Conservation (phyloP, 2,888 invertebrate genomes). For the Drosophila cognata region DNA sequence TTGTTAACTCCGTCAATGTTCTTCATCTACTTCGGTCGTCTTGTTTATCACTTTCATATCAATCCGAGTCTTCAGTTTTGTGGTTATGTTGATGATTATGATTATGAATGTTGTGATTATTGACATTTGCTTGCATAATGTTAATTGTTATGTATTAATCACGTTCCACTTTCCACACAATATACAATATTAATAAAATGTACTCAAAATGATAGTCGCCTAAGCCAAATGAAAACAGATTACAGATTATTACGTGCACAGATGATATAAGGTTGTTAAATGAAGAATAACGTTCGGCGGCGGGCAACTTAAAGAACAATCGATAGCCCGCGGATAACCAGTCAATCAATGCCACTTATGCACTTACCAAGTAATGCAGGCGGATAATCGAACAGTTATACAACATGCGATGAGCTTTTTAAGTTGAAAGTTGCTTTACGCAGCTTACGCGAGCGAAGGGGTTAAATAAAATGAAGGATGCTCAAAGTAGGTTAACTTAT, state of each 20-base stretch:
- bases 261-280: not conserved
- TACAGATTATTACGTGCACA: conserved; percentile 9
- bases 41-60: not conserved
- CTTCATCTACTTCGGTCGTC: not conserved
- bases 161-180: conserved; percentile 33
- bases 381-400: conserved; percentile 4
- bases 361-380: conserved; percentile 10
- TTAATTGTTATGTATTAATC: conserved; percentile 14
- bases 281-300: conserved; percentile 1
- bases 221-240: conserved; percentile 22
- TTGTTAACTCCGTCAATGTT: not conserved
- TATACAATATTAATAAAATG: conserved; percentile 7
- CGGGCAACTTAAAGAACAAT: conserved; percentile 17
- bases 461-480: conserved; percentile 13
- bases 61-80: conserved; percentile 10
- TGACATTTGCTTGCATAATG: conserved; percentile 12
- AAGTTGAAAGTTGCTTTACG: not conserved
- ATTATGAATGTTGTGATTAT: conserved; percentile 11
- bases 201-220: conserved; percentile 15
- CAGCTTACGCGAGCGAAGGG: not conserved
- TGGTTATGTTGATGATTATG: conserved; percentile 19
- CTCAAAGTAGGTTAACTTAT: conserved; percentile 15
- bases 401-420: conserved; percentile 12
- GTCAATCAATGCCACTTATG: conserved; percentile 6
- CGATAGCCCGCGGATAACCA: conserved; percentile 11